Evolutionary conservation across 2,113 vertebrate genomes (phyloP), one percentile per base, ranked within the genome.

Genomic region (Myxocyprinus asiaticus): DNA sequence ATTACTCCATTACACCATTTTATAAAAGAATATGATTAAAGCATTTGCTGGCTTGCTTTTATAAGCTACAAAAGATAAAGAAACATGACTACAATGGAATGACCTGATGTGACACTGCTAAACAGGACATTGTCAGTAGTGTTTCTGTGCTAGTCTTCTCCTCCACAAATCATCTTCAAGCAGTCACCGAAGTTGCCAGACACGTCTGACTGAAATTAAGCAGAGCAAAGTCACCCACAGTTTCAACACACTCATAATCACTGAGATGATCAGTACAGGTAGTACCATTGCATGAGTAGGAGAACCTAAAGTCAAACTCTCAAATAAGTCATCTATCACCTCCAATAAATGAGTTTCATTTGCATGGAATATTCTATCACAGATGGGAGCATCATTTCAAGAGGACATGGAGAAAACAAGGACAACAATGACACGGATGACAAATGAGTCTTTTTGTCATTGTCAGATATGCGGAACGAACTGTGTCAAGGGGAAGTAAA

Each of bases 141-240:
- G 3, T 53, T 53, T 67, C 42, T 73, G 59, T 0, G 6, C 9
- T 68, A 89, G 83, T 89, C 88, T 1, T 89, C 87, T 85, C 89
- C 87, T 85, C 89, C 89, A 77, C 89, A 90, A 79, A 91, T 83
- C 51, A 86, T 48, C 85, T 68, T 82, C 81, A 87, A 7, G 17
- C 86, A 84, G 4, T 86, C 84, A 0, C 82, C 56, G 4, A 62
- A 58, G 10, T 51, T 9, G 0, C 81, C 88, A 1, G 85, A 84
- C 77, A 85, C 9, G 6, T 90, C 88, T 0, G 88, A 89, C 89
- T 90, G 80, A 6, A 74, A 86, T 12, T 59, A 66, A 85, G 43
- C 5, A 67, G 81, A 68, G 81, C 22, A 82, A 81, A 43, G 44
- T 58, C 44, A 58, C 12, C 44, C 44, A 55, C 45, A 59, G 55